Conservation (phyloP, 1,140 invertebrate species). For the Armadillidium nasatum region DNA sequence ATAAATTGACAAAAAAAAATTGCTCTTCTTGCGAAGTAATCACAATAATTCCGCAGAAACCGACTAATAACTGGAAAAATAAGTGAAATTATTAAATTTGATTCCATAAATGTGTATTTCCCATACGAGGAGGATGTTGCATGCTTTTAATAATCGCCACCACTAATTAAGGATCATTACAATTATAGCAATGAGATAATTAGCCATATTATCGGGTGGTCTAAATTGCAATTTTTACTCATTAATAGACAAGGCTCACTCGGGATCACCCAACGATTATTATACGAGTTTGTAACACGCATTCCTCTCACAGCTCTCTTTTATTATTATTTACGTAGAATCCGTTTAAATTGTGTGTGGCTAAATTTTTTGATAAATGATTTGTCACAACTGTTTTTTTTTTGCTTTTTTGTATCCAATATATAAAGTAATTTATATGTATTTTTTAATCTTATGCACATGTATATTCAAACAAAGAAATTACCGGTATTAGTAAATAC, state of each 20-base stretch:
- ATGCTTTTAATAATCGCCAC: slow-evolving; percentile 10
- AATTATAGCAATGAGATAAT: slow-evolving; percentile 10
- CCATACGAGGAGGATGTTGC: slow-evolving; percentile 1
- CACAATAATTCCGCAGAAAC: no score
- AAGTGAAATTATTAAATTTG: background rate
- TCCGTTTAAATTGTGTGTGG: background rate
- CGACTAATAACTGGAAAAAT: background rate
- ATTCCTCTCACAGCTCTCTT: background rate
- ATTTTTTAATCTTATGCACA: background rate
- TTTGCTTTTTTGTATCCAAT: background rate
- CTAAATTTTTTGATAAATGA: background rate
- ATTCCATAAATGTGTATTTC: background rate
- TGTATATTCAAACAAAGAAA: background rate
- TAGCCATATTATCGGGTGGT: background rate
- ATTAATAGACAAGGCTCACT: background rate
- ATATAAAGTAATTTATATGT: background rate
- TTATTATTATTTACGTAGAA: background rate
- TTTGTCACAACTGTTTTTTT: background rate
- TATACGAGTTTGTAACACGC: background rate
- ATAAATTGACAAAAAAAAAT: background rate
- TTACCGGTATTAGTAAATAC: no score
- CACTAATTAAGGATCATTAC: background rate
- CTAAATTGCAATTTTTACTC: background rate
- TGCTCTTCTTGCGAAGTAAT: no score
- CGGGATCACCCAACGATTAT: background rate